Evolutionary conservation across 2,888 invertebrate species (phyloP).

Genomic region (Petrophora chlorosata): DNA sequence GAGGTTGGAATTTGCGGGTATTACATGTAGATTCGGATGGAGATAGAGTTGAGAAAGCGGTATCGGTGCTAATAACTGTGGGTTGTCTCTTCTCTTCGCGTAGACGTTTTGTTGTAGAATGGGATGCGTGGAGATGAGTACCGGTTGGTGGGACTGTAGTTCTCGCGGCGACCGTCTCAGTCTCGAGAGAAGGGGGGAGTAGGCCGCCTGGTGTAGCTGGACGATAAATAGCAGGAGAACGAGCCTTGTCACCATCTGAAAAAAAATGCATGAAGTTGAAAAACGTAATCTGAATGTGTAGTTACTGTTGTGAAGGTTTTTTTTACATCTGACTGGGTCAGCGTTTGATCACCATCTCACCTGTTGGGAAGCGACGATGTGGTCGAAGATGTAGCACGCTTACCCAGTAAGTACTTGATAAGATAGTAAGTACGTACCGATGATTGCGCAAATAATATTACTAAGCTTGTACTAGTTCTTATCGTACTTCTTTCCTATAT

Average conservation of each 20-base stretch:
- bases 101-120: conserved; percentile 26
- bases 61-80: conserved; percentile 43
- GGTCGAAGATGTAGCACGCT: too few relatives aligned
- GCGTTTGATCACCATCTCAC: too few relatives aligned
- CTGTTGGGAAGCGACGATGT: too few relatives aligned
- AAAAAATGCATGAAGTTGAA: conserved; percentile 21
- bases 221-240: conserved; percentile 38
- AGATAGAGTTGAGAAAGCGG: conserved; percentile 51
- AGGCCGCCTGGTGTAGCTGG: conserved; percentile 41
- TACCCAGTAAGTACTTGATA: too few relatives aligned
- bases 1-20: conserved; percentile 55
- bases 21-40: conserved; percentile 60
- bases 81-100: conserved; percentile 22
- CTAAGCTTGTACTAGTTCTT: too few relatives aligned
- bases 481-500: too few relatives aligned
- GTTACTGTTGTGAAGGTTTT: too few relatives aligned
- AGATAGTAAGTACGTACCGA: too few relatives aligned
- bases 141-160: conserved; percentile 22
- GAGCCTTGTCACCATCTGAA: conserved; percentile 57
- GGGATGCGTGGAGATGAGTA: conserved; percentile 34
- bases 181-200: conserved; percentile 44
- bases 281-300: background rate
- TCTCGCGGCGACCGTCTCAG: conserved; percentile 28
- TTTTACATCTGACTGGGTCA: too few relatives aligned
- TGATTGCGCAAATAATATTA: too few relatives aligned